A percentile compares a stretch with the other conserved stretches of the same genome.
These are phyloP conservation scores for Nanorana parkeri DNA, from an alignment of 2,113 vertebrate genomes.

Conservation along the genomic window DNA sequence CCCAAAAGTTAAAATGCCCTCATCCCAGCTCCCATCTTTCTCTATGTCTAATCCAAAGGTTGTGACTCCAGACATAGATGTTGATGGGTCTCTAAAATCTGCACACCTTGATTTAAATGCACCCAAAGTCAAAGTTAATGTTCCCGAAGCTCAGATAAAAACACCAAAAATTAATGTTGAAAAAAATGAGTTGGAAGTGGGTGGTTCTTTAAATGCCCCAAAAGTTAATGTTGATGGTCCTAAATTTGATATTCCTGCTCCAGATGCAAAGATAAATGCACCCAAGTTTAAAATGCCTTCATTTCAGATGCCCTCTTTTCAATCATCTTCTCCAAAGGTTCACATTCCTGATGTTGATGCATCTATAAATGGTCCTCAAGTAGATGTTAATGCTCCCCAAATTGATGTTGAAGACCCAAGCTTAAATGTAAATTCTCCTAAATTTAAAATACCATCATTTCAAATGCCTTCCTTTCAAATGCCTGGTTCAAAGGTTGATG, in stretches of 20 bases:
- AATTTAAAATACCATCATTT: constrained; percentile 11
- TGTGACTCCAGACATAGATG: background rate
- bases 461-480: background rate
- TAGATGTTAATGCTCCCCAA: constrained; percentile 5
- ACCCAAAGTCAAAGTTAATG: background rate
- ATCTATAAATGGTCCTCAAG: background rate
- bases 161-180: background rate
- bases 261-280: background rate
- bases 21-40: background rate
- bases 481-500: background rate
- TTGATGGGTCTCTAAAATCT: constrained; percentile 6
- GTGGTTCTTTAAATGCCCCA: background rate
- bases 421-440: background rate
- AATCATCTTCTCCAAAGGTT: background rate
- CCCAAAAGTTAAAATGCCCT: constrained; percentile 5
- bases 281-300: background rate
- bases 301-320: background rate
- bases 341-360: background rate
- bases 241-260: background rate
- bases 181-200: background rate
- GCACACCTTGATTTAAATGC: constrained; percentile 30
- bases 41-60: constrained; percentile 1
- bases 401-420: constrained; percentile 13
- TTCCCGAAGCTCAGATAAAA: constrained; percentile 5
- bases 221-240: background rate